Evolutionary conservation across 1,140 invertebrate species (phyloP), one percentile per base, ranked within the genome.

Genomic region (Ceratina japonica): DNA sequence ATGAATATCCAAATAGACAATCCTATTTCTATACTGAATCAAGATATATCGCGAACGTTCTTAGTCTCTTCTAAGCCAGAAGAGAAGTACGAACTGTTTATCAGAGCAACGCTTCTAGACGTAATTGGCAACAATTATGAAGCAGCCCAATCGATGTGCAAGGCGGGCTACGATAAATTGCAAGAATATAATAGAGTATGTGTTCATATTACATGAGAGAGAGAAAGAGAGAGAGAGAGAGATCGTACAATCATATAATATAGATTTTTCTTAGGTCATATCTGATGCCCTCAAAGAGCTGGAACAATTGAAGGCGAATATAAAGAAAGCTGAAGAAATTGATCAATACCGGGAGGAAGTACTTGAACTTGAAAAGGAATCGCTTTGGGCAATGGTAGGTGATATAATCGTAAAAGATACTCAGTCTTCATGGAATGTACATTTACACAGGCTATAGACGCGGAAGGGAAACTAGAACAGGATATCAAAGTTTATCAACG

Each of bases 1-100:
- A 95, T 98, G 88, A 96, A 98, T 86, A 98, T 99, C 83, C 97
- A 97, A 93, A 95, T 98, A 0, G 96, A 98, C 75, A 99, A 99
- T 93, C 98, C 98, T 0, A 95, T 99, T 24, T 97, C 96, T 82
- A 94, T 99, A 12, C 91, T 99, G 13, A 98, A 98, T 92, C 98
- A 99, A 92, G 97, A 98, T 89, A 95, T 96, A 61, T 97, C 97
- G 0, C 94, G 96, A 75, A 96, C 95, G 88, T 99, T 99, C 92
- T 93, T 98, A 1, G 94, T 96, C 82, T 94, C 95, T 0, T 95
- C 96, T 58, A 95, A 96, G 90, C 93, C 96, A 1, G 93, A 93
- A 64, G 95, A 96, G 75, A 97, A 97, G 89, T 99, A 96, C 86
- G 90, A 94, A 82, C 93, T 99, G 64, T 98, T 98, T 88, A 94